Evolutionary conservation across 2,797 vertebrate genomes (phyloP), one percentile per base, ranked within the genome.

Genomic region (Mormyrops boulengeri): DNA sequence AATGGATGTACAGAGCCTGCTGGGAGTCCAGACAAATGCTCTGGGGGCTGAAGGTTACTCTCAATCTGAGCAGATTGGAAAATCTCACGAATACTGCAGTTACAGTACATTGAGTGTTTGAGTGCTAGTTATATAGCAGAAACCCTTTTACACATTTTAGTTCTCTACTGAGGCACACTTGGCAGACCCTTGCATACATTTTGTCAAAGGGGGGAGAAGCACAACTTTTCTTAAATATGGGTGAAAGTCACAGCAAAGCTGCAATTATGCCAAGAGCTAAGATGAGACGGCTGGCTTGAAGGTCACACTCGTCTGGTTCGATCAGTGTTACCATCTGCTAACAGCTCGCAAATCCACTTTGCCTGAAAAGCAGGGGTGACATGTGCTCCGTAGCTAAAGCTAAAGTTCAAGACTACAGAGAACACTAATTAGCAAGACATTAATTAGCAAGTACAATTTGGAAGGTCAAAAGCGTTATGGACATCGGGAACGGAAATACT

Each of bases 211-310:
- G 77, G 41, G 41, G 38, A 19, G 41, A 82, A 22, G 7, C 69
- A 73, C 30, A 38, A 73, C 69, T 82, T 82, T 44, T 19, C 34
- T 82, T n/a, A 82, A 82, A 82, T 82, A 47, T 44, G 41, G 41
- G 34, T 80, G 73, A 80, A 80, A 80, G 73, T 80, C 73, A 80
- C 73, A n/a, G 41, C 34, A n/a, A n/a, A 80, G 73, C 77, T 82
- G 77, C 41, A 47, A 47, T 44, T 9, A n/a, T 44, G 41, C 38
- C 77, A 44, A 82, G 41, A 22, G 41, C 7, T 47, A 4, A 82
- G 77, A 82, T 82, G 77, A 85, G 84, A 50, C 47, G 80, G 44
- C 84, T 34, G 84, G 4, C 84, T 34, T 85, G 44, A 85, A 85
- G 84, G 44, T 53, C 50, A 53, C 26, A 22, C 84, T 52, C 50